Evolutionary conservation across 64 coral and sea anemone species (phyloP), one percentile per base, ranked within the genome.

Genomic region (Stylophora pistillata): DNA sequence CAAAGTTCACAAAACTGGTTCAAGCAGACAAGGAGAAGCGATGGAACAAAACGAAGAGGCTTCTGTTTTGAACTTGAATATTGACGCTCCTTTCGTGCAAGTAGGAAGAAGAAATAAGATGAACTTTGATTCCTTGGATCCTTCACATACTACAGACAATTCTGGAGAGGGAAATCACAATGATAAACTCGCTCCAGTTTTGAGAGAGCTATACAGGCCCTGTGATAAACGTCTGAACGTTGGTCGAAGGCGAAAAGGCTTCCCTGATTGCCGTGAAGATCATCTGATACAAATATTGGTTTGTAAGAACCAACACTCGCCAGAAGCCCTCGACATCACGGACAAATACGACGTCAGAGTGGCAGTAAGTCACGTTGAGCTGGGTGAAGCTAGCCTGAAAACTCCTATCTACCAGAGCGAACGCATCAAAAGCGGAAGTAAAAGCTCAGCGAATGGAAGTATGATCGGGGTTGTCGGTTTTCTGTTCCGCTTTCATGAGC

Each of bases 221-320:
- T 2, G 27, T 3, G 75, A 47, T 47, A 7, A 53, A 55, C 18
- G 12, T 29, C 25, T 78, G 75, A 25, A 53, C 23, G 20, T 78
- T 10, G 47, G 54, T 10, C 20, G 47, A 1, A 78, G 75, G 5
- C 11, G 75, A 55, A 15, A 3, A 9, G 53, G 75, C n/a, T 78
- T 78, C 23, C 75, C 75, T 10, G 75, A 78, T 78, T 10, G 9
- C 11, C 16, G 55, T 18, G 1, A 78, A 10, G 75, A 78, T 26
- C 75, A 78, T 25, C 56, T 78, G 13, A n/a, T 78, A 56, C 52
- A 78, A 29, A 52, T 78, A n/a, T 56, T 78, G 53, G 53, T 78
- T 53, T 78, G 75, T 53, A 78, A 55, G 75, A 78, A 78, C 28
- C 47, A 78, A 56, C 1, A 78, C 17, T 28, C 47, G 17, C 54